Base-by-base conservation (phyloP, 2,888 invertebrate species). In the Amphiduros pacificus region DNA sequence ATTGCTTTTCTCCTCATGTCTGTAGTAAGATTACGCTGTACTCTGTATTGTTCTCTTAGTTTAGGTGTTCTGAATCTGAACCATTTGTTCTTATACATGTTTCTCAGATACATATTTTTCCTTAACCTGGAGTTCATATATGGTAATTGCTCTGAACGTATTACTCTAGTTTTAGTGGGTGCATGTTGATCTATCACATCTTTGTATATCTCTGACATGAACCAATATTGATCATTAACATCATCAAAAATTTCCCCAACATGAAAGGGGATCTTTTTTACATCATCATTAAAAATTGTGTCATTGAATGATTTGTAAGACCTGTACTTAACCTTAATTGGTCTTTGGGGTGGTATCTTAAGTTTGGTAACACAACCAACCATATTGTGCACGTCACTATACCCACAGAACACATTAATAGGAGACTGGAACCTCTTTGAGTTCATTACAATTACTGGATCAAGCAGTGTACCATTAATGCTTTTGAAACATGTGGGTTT, bases 51-150 rank as follows among this genome's bases (percentile, higher is more conserved):
- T 17, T 44, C 4, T 22, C 44, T 20, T n/a, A 5, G 6, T 5
- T 44, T 5, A 4, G n/a, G 6, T 6, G 6, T n/a, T 44, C 44
- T 44, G 44, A 4, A 6, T 22, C 22, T 44, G 6, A 44, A 22
- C n/a, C 22, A 44, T 22, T 44, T 44, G n/a, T 44, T 44, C 22
- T 22, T 44, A 4, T n/a, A n/a, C 44, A 44, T 44, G 44, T 5
- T 9, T 44, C 44, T 5, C n/a, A 20, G n/a, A 17, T 44, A 44
- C 44, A 44, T 44, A 6, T 44, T n/a, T 44, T 44, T 44, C 5
- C 44, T 5, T 17, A 44, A 44, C n/a, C n/a, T 44, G n/a, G 44
- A 44, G 44, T 44, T 44, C 44, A 44, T 44, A n/a, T 44, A 44
- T 5, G 44, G 44, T 17, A 44, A 5, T 44, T 44, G 44, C 4